Percentiles rank a stretch among this genome's conserved stretches.
phyloP scores from a whole-genome alignment of 2,797 vertebrate genomes.

The Chaenodraco wilsoni region DNA sequence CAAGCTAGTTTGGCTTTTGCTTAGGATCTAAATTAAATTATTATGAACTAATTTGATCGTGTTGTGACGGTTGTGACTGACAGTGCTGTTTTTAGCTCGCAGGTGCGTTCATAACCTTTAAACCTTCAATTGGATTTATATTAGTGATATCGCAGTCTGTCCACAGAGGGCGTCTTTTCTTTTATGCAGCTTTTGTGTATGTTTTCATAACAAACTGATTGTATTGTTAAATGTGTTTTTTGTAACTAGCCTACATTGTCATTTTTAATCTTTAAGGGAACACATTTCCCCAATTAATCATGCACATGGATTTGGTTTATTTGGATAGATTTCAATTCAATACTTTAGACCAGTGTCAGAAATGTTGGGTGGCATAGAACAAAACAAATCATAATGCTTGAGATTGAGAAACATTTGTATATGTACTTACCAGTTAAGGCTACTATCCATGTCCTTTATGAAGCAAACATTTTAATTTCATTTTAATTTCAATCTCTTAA shows the following conservation, averaged over 20 bases:
- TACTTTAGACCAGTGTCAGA: too few species aligned
- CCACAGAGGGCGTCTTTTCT: conserved; percentile 70
- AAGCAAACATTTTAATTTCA: too few species aligned
- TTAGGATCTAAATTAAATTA: neutral
- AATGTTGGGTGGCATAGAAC: too few species aligned
- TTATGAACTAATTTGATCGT: fast-evolving
- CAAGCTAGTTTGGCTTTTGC: neutral
- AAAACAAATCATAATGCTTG: too few species aligned
- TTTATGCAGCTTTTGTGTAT: neutral
- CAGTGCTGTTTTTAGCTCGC: conserved; percentile 3
- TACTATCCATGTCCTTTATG: too few species aligned
- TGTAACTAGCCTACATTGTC: neutral
- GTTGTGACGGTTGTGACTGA: neutral
- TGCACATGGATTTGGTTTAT: fast-evolving
- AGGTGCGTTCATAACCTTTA: conserved; percentile 42
- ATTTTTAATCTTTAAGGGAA: neutral
- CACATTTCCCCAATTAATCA: neutral
- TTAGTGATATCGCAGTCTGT: conserved; percentile 3
- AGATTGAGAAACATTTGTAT: too few species aligned
- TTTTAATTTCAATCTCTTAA: too few species aligned
- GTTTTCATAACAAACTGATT: neutral
- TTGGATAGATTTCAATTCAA: neutral
- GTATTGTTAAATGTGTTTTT: neutral
- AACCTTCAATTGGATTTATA: conserved; percentile 49
- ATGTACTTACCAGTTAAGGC: too few species aligned